Evolutionary conservation across 1,140 invertebrate genomes (phyloP), one percentile per base, ranked within the genome.

Genomic region (Drosophila subpulchrella): DNA sequence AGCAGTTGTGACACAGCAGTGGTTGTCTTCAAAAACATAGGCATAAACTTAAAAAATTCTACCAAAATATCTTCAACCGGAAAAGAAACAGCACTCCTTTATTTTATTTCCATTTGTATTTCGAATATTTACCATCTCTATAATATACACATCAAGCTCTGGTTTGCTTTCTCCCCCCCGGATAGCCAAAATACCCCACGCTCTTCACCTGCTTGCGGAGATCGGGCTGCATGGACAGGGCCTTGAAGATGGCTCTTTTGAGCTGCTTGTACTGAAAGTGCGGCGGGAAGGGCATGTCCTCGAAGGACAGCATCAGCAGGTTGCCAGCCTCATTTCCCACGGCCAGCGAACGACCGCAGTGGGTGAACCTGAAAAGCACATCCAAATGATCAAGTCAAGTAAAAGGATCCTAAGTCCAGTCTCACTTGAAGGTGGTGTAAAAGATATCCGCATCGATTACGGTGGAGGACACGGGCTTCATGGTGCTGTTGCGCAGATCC

Each of bases 401-500:
- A 1, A 27, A 20, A 10, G 5, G 1, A 12, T 3, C 3, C 7
- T 32, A n/a, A 51, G 55, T 41, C 6, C 2, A 15, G 24, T 48
- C 71, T 38, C n/a, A 91, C 90, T 78, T 78, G 27, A 91, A 91
- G 3, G 78, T 91, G 7, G 91, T 91, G 27, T 81, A 83, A 30
- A 67, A 65, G 78, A 42, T 94, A 94, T 56, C 58, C 0, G 66
- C 74, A 51, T 91, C 82, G 7, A 92, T 86, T 11, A 55, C 71
- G 1, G 79, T 80, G 0, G 95, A 93, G 0, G 95, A 95, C 32
- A 94, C 94, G 0, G 96, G 95, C 12, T 93, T 93, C 27, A 95
- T 94, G 2, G 93, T 94, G 76, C 95, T 96, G 12, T 95, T 93
- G 32, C 94, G 93, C 1, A 97, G 92, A 82, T 96, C 95, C 96